These are phyloP conservation scores for Chalcosyrphus nemorum DNA, from an alignment of 2,888 invertebrate species.

Conservation along the genomic window DNA sequence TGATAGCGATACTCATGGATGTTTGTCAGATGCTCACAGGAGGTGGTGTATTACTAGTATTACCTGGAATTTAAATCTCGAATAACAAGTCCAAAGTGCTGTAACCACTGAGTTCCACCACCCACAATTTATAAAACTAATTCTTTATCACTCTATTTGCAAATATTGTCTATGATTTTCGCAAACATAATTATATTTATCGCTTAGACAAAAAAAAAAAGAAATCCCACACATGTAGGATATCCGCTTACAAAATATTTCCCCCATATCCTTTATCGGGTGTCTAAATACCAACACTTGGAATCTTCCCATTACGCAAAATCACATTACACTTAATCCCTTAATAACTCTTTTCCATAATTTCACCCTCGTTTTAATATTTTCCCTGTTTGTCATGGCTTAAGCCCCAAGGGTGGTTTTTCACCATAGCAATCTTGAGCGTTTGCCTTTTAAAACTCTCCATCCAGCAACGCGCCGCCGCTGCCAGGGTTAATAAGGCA, in stretches of 20 bases:
- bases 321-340: conserved; percentile 74
- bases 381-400: conserved; percentile 46
- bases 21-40: too few relatives aligned
- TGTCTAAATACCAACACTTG: conserved; percentile 59
- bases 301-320: conserved; percentile 70
- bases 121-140: too few relatives aligned
- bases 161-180: too few relatives aligned
- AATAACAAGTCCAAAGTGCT: too few relatives aligned
- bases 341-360: conserved; percentile 74
- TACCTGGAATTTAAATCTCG: too few relatives aligned
- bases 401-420: conserved; percentile 62
- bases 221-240: conserved; percentile 37
- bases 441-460: conserved; percentile 72
- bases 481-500: conserved; percentile 65
- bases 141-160: too few relatives aligned
- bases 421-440: conserved; percentile 57
- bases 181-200: too few relatives aligned
- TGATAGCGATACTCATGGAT: too few relatives aligned
- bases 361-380: conserved; percentile 70
- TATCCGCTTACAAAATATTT: conserved; percentile 65
- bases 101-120: too few relatives aligned
- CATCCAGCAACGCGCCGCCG: conserved; percentile 7
- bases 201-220: not conserved
- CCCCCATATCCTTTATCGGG: not conserved
- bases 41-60: too few relatives aligned